Percentiles rank a stretch among this genome's conserved stretches.
Evolutionary conservation across 2,113 vertebrate species (phyloP).

Genomic region (Lophochroa leadbeateri): DNA sequence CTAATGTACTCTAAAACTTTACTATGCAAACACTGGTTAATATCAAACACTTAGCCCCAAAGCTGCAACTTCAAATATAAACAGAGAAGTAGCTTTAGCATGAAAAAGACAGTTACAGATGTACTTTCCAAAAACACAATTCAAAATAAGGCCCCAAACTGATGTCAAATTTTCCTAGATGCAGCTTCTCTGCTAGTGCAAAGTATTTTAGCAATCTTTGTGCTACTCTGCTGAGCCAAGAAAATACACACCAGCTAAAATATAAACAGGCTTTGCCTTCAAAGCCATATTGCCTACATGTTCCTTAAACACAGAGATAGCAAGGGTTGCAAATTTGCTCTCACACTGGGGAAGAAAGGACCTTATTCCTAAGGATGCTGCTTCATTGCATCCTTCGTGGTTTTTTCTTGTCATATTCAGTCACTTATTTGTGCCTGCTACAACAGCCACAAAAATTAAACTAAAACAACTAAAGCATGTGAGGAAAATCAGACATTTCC

Average conservation of each 20-base stretch:
- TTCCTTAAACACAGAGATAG: neutral
- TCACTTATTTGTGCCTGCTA: neutral
- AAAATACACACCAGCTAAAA: neutral
- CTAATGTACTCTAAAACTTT: neutral
- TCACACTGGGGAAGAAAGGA: neutral
- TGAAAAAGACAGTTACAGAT: neutral
- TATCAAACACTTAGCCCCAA: neutral
- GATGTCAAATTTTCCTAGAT: neutral
- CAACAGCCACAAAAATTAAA: neutral
- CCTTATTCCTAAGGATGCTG: neutral
- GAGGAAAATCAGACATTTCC: neutral
- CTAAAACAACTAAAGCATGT: neutral
- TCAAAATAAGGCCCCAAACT: neutral
- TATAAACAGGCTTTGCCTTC: neutral
- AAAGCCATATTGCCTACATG: neutral
- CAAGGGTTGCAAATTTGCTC: neutral
- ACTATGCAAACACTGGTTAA: conserved; percentile 7
- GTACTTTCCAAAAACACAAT: neutral
- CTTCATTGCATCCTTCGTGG: neutral
- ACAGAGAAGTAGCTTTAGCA: neutral
- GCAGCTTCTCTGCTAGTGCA: neutral
- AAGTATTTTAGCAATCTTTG: neutral
- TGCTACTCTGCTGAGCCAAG: neutral
- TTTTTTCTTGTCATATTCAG: neutral
- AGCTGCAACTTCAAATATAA: neutral